Evolutionary conservation across 2,888 invertebrate genomes (phyloP), one percentile per base, ranked within the genome.

Genomic region (Heliconius ethilla): DNA sequence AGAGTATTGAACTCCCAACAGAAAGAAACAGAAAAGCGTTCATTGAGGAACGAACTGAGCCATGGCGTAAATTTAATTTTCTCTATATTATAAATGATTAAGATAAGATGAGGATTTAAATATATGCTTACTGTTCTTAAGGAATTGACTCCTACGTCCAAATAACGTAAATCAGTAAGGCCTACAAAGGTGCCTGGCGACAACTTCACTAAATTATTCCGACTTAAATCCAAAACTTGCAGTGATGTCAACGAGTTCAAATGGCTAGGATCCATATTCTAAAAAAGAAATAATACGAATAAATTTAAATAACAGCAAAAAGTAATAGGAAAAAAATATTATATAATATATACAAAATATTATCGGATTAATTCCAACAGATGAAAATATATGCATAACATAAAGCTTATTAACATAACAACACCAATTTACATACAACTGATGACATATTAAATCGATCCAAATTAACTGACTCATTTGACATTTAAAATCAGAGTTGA

Each of bases 141-240:
- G 4, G 97, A 97, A 88, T 98, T 98, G 55, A 98, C 96, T 81
- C 98, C 97, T 22, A 98, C 95, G 86, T 98, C 97, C 82, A 98
- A 94, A 85, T 96, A 96, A 77, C 96, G 95, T 27, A 98, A 90
- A 76, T 96, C 95, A 10, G 95, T 95, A 75, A 98, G 94, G 4
- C 97, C 97, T 18, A 96, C 95, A 88, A 98, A 98, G 1, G 97
- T 97, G 79, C 97, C 97, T 0, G 97, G 96, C 0, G 97, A 96
- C 75, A 98, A 95, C 82, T 97, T 97, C 15, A 97, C 97, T 27
- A 98, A 96, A 85, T 97, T 97, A 88, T 98, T 98, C 81, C 98
- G 95, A 85, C 98, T 98, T 76, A 98, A 92, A 89, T 98, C 98
- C 84, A 98, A 89, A 10, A 96, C 95, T 90, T 97, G 96, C 37